These are phyloP conservation scores for Caenorhabditis macrosperma DNA, from an alignment of 2,888 invertebrate species.

Conservation along the genomic window DNA sequence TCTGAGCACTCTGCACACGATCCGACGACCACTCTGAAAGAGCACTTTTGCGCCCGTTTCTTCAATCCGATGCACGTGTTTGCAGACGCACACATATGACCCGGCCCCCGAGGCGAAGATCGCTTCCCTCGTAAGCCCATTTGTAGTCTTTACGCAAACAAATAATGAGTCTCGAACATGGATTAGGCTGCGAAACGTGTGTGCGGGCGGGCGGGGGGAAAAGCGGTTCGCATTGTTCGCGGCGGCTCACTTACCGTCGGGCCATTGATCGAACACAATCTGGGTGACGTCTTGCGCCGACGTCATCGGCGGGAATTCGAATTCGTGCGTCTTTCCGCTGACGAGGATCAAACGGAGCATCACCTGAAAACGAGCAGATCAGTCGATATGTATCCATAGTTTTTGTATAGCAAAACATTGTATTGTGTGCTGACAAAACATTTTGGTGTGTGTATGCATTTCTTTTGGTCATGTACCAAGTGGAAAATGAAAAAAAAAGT, in stretches of 20 bases:
- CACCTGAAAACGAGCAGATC: slow-evolving; percentile 85
- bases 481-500: slow-evolving; percentile 1
- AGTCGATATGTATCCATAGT: background rate
- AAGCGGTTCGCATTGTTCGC: background rate
- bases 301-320: slow-evolving; percentile 95
- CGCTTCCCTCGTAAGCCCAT: slow-evolving; percentile 26
- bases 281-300: slow-evolving; percentile 99
- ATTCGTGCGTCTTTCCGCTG: slow-evolving; percentile 99
- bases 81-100: slow-evolving; percentile 37
- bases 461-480: background rate
- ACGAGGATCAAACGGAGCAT: slow-evolving; percentile 98
- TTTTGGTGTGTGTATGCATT: no score
- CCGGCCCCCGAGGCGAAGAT: slow-evolving; percentile 16
- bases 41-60: background rate
- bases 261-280: slow-evolving; percentile 99
- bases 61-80: slow-evolving; percentile 16
- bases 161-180: slow-evolving; percentile 32
- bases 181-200: slow-evolving; percentile 34
- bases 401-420: slow-evolving; percentile 20
- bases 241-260: slow-evolving; percentile 87
- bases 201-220: no score
- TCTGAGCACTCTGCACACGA: slow-evolving; percentile 90
- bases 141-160: slow-evolving; percentile 40
- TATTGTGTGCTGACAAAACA: slow-evolving; percentile 10
- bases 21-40: slow-evolving; percentile 94